Base-by-base conservation (phyloP, 2,888 invertebrate species). In the Tromatobia lineatoria region DNA sequence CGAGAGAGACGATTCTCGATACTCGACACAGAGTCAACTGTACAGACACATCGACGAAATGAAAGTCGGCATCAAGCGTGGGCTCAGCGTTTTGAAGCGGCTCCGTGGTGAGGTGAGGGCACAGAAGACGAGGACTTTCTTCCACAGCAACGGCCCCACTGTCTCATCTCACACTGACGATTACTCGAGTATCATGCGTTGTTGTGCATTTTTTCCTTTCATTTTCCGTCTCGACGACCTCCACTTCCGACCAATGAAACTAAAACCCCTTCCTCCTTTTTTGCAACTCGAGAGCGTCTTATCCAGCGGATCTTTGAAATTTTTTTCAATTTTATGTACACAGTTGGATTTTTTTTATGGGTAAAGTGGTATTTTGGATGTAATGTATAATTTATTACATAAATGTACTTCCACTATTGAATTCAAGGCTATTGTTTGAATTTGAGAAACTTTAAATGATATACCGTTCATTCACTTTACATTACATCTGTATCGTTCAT, bases 111-210 rank as follows among this genome's bases (percentile, higher is more conserved):
- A 86, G 86, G 86, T 85, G 85, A 79, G 79, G 66, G 71, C 80
- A 76, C 52, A 79, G 52, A 78, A 80, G 66, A 80, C 67, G 73
- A 86, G 82, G 86, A 90, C 89, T 90, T 90, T 89, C 90, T 89
- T 90, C 87, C 86, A 88, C 71, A 67, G 76, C 83, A 80, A 77
- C 80, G 45, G 15, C 57, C 47, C 45, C 18, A 34, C 86, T 85
- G 87, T 85, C 82, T 76, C 87, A 86, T 87, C 85, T 85, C 87
- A 74, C 78, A 85, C 80, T 77, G 81, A 73, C 79, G 86, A 75
- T 82, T 81, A 82, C 74, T 83, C 80, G 78, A 85, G 81, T 76
- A 71, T 47, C 75, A 15, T 29, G 23, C 20, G 23, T 71, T 20
- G 34, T 50, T 23, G 13, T 67, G 10, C 52, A 45, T 77, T 29